Evolutionary conservation across 2,888 invertebrate species (phyloP), one percentile per base, ranked within the genome.

Genomic region (Coelopa pilipes): DNA sequence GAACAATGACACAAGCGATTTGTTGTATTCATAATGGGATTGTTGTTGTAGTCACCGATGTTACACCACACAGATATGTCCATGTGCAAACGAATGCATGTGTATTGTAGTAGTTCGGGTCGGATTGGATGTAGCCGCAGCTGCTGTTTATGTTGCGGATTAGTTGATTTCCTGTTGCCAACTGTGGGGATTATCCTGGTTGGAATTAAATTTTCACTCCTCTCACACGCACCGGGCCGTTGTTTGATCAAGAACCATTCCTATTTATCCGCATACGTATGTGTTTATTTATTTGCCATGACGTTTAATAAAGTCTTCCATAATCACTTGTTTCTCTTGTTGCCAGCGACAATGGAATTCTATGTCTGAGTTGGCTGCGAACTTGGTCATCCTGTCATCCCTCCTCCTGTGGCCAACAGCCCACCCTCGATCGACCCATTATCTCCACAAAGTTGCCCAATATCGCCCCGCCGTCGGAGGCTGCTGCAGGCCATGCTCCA

Each of bases 91-190:
- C 34, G 34, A 4, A 34, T 34, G 34, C 34, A 34, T 34, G 34
- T 34, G 34, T 34, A 34, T n/a, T n/a, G n/a, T 21, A 57, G 10
- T 34, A 10, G n/a, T 46, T 46, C 45, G 46, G 19, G 46, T 19
- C 69, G 21, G 19, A 59, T 57, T 59, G 21, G 13, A 66, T 57
- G 47, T 21, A 19, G 69, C 46, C 57, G 46, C 65, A 68, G 53
- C 70, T 70, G 59, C 60, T 70, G 60, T 60, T 60, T 70, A 60
- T 60, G n/a, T 70, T 49, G 24, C 13, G n/a, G 47, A 70, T 70
- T 60, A 49, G 24, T 60, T 53, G 19, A 21, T 24, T 24, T 66
- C 34, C 46, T 15, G 15, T 49, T 49, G 50, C 11, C 66, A 49
- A 66, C 49, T 70, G 49, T 49, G 5, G 13, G 47, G 49, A 69